Evolutionary conservation across 2,888 invertebrate species (phyloP).

Genomic region (Panopea generosa): DNA sequence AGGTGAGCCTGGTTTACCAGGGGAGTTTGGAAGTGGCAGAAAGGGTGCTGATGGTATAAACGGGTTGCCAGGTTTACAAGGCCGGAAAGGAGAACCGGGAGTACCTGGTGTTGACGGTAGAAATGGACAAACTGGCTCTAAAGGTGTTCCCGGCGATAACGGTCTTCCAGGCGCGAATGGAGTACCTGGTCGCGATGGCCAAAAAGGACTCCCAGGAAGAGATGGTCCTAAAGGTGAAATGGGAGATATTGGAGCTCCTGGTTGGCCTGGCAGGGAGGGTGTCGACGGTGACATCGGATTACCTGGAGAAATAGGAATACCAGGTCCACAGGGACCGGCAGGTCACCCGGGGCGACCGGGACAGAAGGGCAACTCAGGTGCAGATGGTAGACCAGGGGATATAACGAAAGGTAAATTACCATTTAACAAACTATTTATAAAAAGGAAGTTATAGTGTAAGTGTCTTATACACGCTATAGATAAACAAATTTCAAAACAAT

Average conservation of each 20-base stretch:
- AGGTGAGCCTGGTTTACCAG: constrained; percentile 2
- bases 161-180: constrained; percentile 28
- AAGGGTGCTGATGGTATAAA: constrained; percentile 1
- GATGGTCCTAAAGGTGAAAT: constrained; percentile 19
- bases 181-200: constrained; percentile 26
- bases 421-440: too few species aligned
- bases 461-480: too few species aligned
- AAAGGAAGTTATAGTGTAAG: too few species aligned
- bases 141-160: constrained; percentile 23
- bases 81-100: constrained; percentile 18
- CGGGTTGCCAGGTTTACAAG: constrained; percentile 15
- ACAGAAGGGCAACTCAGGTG: constrained; percentile 20
- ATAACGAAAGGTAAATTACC: constrained; percentile 44
- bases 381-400: constrained; percentile 47
- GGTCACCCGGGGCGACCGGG: constrained; percentile 27
- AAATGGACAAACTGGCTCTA: constrained; percentile 16
- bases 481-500: too few species aligned
- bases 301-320: constrained; percentile 24
- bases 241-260: constrained; percentile 16
- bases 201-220: constrained; percentile 21
- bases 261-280: constrained; percentile 15
- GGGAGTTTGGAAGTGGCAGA: background rate
- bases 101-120: constrained; percentile 18
- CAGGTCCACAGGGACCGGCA: constrained; percentile 19
- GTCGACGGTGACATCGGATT: constrained; percentile 12